Base-by-base conservation (phyloP, 1,140 invertebrate species). In the Teleogryllus occipitalis region DNA sequence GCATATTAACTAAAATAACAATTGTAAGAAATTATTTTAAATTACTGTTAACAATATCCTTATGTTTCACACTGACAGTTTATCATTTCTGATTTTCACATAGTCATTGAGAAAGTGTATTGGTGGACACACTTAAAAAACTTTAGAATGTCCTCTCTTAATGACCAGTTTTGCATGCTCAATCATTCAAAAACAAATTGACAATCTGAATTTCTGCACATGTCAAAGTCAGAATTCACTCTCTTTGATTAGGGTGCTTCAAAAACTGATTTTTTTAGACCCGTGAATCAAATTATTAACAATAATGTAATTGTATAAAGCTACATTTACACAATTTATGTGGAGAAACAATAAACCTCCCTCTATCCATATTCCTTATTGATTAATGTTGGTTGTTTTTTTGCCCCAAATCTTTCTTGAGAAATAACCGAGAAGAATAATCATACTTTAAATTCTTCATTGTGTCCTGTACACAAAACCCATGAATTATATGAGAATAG, bases 401-500 rank as follows among this genome's bases (percentile, higher is more conserved):
- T 18, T 8, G 12, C 21, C 8, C 8, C 39, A 75, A 75, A 21
- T 75, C 21, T 46, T 75, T 27, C 74, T 75, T 46, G 8, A 27
- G 18, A 22, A n/a, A n/a, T n/a, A n/a, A n/a, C n/a, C 49, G 49
- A 54, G 49, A 54, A 54, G 49, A 8, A 15, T 15, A 54, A 8
- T 75, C 74, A 75, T 18, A 75, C 12, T 75, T 75, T 12, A 75
- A 46, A 8, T 75, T 75, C 18, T 75, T 75, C 74, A 75, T 75
- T 27, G 39, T 46, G 18, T 8, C 39, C 21, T 15, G 49, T 47
- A 78, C 27, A 54, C 49, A 54, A 78, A 5, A 8, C 65, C 6
- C 22, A n/a, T 47, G 10, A 48, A 39, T 7, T 54, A 78, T 7
- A 47, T 54, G 7, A 78, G 47, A 14, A 48, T n/a, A 14, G 77